Base-by-base conservation (phyloP, 2,888 invertebrate species). In the Oxystoma pomonae region DNA sequence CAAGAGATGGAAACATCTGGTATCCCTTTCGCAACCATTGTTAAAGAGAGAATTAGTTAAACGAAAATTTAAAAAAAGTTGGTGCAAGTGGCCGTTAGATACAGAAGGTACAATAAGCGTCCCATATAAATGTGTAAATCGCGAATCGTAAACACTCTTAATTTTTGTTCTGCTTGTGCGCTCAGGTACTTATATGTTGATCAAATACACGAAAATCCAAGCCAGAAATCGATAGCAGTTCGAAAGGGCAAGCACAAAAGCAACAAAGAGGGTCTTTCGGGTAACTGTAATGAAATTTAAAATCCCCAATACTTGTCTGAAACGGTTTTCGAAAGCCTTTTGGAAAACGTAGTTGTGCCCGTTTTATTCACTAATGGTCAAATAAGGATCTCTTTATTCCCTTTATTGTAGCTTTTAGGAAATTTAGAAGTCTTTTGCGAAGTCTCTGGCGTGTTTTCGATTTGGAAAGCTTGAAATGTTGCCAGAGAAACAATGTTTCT, bases 361-460 rank as follows among this genome's bases (percentile, higher is more conserved):
- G 53, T 65, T 61, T 61, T 62, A 59, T 65, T 65, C 58, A 18
- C 65, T 65, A 65, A 65, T 59, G 65, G 65, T 58, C 67, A 68
- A 71, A 69, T 71, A 68, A 70, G 69, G 62, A 67, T 63, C 64
- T 63, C 63, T 69, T 69, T 69, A 69, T 69, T 68, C 35, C 69
- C 50, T 61, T 61, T 62, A 58, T 58, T 53, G 20, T 66, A 65
- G 67, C 68, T 70, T 67, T 69, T 69, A 68, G 61, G 60, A 60
- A 17, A 62, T 21, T 60, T 60, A 53, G 19, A 59, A 35, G 12
- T 12, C 12, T 35, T 35, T 35, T 7, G 35, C 35, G 35, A 35
- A 35, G 3, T 35, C 35, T 35, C 35, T 35, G 12, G 35, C 35
- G 35, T 35, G 35, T 35, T 35, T 35, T 35, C 35, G 35, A 35